phyloP scores from a whole-genome alignment of 2,888 invertebrate species.

The Phytoseiulus persimilis region DNA sequence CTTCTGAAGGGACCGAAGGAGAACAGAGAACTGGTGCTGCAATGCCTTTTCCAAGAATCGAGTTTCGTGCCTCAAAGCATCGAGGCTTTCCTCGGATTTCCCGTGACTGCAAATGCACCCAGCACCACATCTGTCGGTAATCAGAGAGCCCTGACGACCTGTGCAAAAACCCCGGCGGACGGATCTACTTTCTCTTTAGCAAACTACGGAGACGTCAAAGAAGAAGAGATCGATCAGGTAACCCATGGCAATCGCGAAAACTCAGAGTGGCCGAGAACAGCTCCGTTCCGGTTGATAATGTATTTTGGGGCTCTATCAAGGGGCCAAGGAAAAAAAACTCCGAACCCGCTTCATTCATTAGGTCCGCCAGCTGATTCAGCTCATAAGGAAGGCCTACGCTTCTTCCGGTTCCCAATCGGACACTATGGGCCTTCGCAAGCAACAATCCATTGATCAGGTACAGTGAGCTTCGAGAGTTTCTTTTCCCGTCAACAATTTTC shows the following conservation, averaged over 20 bases:
- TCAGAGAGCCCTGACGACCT: not conserved
- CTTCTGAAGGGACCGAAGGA: slow-evolving; percentile 49
- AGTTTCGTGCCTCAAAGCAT: slow-evolving; percentile 8
- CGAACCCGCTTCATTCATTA: not conserved
- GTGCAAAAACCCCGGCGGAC: not conserved
- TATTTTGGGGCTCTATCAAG: not conserved
- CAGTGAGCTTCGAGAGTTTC: not conserved
- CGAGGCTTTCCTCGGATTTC: slow-evolving; percentile 14
- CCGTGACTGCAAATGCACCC: not conserved
- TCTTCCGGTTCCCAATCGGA: not conserved
- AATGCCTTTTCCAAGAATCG: slow-evolving; percentile 19
- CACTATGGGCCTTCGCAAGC: not conserved
- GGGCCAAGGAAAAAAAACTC: not conserved
- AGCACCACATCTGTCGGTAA: not conserved
- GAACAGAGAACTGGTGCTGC: slow-evolving; percentile 37
- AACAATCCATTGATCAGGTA: slow-evolving; percentile 19
- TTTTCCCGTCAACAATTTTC: not conserved
- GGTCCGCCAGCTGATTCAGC: slow-evolving; percentile 37
- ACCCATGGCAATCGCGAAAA: not conserved
- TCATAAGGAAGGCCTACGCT: not conserved
- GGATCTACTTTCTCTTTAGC: slow-evolving; percentile 37
- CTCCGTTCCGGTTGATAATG: too few species aligned
- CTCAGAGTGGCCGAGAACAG: too few species aligned
- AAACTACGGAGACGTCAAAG: slow-evolving; percentile 37
- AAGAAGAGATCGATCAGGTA: slow-evolving; percentile 38